These are phyloP conservation scores for Ischnura elegans DNA, from an alignment of 2,888 invertebrate species.

Conservation along the genomic window DNA sequence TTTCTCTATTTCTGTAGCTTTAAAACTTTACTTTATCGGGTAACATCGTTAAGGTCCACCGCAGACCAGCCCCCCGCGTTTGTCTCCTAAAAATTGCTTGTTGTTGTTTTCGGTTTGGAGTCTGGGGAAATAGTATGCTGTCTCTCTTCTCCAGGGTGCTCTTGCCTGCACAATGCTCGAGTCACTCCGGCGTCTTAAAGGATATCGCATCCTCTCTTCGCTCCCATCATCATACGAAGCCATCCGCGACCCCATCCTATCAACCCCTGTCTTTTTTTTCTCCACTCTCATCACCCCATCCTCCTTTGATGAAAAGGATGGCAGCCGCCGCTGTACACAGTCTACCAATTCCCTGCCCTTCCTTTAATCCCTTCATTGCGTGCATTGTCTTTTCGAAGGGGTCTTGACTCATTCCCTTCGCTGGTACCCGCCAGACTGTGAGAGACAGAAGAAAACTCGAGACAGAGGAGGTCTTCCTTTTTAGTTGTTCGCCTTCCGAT, in stretches of 20 bases:
- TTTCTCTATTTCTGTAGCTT: no score
- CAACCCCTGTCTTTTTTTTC: not conserved
- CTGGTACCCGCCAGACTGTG: constrained; percentile 50
- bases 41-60: no score
- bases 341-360: not conserved
- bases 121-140: no score
- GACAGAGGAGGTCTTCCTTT: not conserved
- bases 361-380: constrained; percentile 63
- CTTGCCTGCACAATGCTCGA: no score
- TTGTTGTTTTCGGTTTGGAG: no score
- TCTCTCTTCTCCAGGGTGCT: no score
- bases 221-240: not conserved
- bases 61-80: no score
- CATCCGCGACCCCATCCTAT: not conserved
- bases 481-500: constrained; percentile 39
- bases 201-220: not conserved
- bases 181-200: not conserved
- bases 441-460: constrained; percentile 57
- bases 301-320: not conserved
- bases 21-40: no score
- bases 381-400: constrained; percentile 54
- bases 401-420: not conserved
- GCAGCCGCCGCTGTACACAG: not conserved
- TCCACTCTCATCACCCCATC: constrained; percentile 23
- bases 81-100: no score